These are phyloP conservation scores for Glyptemys insculpta DNA, from an alignment of 2,797 vertebrate genomes.

Conservation along the genomic window DNA sequence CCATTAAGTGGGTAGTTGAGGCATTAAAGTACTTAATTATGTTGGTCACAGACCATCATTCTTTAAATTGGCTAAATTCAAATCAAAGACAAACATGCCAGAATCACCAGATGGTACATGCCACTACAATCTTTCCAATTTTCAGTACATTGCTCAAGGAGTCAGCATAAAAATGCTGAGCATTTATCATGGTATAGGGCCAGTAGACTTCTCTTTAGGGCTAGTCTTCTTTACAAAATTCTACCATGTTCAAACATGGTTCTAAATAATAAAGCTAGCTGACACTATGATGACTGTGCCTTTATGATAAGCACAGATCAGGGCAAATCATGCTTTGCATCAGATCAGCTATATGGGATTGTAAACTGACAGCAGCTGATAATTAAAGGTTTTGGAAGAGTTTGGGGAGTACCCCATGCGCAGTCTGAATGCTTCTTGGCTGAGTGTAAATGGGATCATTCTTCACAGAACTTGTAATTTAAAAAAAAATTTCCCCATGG, in stretches of 20 bases:
- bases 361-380: background rate
- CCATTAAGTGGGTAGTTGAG: conserved; percentile 71
- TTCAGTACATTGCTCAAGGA: conserved; percentile 9
- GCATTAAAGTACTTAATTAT: conserved; percentile 74
- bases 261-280: conserved; percentile 3
- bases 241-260: conserved; percentile 8
- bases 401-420: background rate
- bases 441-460: background rate
- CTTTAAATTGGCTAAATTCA: conserved; percentile 57
- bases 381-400: background rate
- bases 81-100: conserved; percentile 61
- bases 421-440: background rate
- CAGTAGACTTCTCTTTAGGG: background rate
- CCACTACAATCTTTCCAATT: conserved; percentile 60
- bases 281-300: background rate
- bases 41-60: conserved; percentile 71
- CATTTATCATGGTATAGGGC: conserved; percentile 45
- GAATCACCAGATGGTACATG: conserved; percentile 63
- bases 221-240: conserved; percentile 28
- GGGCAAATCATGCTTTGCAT: background rate
- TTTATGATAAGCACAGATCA: background rate
- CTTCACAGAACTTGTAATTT: background rate
- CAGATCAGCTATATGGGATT: accelerated
- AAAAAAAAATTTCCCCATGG: accelerated
- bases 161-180: background rate